Evolutionary conservation across 2,797 vertebrate genomes (phyloP).

Genomic region (Sorex maritimensis): DNA sequence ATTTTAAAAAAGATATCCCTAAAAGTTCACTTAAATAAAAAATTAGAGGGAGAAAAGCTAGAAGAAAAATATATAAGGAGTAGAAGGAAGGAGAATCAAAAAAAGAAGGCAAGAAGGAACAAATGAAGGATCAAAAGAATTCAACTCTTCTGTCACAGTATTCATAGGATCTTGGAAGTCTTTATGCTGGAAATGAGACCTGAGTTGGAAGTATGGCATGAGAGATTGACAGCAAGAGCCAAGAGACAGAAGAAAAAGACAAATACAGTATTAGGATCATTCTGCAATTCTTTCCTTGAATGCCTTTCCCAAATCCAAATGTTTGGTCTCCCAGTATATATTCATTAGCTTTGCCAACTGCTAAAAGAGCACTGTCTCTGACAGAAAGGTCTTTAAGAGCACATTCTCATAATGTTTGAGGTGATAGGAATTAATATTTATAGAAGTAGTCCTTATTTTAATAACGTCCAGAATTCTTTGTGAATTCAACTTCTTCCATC

Average conservation of each 20-base stretch:
- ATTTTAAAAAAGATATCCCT: slow-evolving; percentile 10
- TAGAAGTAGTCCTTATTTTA: slow-evolving; percentile 79
- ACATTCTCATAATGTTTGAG: slow-evolving; percentile 78
- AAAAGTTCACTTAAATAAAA: slow-evolving; percentile 44
- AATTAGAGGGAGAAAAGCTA: neutral
- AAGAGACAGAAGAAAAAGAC: neutral
- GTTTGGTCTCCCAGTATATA: neutral
- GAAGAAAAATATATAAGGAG: too few relatives aligned
- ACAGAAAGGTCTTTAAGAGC: slow-evolving; percentile 75
- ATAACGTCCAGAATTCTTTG: slow-evolving; percentile 79
- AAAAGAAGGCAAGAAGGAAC: too few relatives aligned
- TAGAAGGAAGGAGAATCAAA: neutral
- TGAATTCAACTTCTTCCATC: slow-evolving; percentile 82
- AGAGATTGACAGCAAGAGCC: slow-evolving; percentile 31
- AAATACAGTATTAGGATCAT: neutral
- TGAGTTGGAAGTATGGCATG: neutral
- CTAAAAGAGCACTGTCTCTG: slow-evolving; percentile 74
- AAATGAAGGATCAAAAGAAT: neutral
- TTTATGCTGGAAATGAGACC: neutral
- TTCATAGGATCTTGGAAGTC: neutral
- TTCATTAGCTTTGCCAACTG: slow-evolving; percentile 59
- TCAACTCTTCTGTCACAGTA: neutral
- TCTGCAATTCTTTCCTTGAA: slow-evolving; percentile 19
- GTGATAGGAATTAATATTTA: slow-evolving; percentile 75
- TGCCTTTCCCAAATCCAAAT: slow-evolving; percentile 33